phyloP scores from a whole-genome alignment of 2,888 invertebrate species.

The Vandiemenella viatica region DNA sequence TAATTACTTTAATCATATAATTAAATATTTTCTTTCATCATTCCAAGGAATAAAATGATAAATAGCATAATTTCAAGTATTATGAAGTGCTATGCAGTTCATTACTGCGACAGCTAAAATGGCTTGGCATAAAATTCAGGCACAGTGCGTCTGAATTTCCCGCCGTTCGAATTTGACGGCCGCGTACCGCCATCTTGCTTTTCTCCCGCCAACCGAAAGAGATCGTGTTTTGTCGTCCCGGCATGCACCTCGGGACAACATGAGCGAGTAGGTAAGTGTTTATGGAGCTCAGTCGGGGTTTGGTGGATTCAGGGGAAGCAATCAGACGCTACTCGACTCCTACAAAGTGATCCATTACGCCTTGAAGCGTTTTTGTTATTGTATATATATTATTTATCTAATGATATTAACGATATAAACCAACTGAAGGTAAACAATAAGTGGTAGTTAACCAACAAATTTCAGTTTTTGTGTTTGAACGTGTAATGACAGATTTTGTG shows the following conservation, averaged over 20 bases:
- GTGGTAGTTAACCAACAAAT: too few species aligned
- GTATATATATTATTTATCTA: constrained; percentile 8
- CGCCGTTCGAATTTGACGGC: too few species aligned
- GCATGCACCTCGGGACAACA: constrained; percentile 19
- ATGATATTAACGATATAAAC: constrained; percentile 14
- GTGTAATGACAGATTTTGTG: too few species aligned
- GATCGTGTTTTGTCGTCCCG: constrained; percentile 17
- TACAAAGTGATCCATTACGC: constrained; percentile 9
- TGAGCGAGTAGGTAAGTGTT: constrained; percentile 21
- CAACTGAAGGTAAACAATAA: constrained; percentile 14
- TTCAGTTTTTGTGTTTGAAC: too few species aligned
- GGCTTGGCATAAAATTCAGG: too few species aligned
- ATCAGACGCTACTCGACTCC: constrained; percentile 13
- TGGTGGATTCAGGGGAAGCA: constrained; percentile 18
- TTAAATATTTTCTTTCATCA: too few species aligned
- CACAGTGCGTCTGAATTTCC: too few species aligned
- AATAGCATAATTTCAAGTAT: too few species aligned
- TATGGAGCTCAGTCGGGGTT: constrained; percentile 20
- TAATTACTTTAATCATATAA: too few species aligned
- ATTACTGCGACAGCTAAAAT: too few species aligned
- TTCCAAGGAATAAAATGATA: too few species aligned
- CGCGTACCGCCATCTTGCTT: constrained; percentile 3
- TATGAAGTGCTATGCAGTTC: too few species aligned
- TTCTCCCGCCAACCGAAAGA: constrained; percentile 7
- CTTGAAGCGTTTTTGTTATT: constrained; percentile 8